Percentiles rank a stretch among this genome's conserved stretches.
These are phyloP conservation scores for Apodemus speciosus DNA, from an alignment of 2,113 vertebrate species.

Conservation along the genomic window DNA sequence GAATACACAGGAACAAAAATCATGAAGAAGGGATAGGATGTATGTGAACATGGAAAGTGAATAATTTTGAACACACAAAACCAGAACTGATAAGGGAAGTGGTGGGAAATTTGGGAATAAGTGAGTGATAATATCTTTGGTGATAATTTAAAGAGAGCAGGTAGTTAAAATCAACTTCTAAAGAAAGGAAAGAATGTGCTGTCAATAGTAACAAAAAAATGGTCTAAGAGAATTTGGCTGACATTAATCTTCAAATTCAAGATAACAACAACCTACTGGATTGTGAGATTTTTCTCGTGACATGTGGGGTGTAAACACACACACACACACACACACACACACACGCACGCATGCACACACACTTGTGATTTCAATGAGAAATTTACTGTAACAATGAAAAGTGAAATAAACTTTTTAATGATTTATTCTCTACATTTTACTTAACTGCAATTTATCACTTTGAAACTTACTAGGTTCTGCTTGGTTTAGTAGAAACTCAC, in stretches of 20 bases:
- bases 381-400: not conserved
- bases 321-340: not conserved
- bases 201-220: not conserved
- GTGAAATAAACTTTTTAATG: not conserved
- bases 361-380: not conserved
- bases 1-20: not conserved
- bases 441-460: not conserved
- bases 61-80: not conserved
- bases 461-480: not conserved
- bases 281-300: not conserved
- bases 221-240: not conserved
- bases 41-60: not conserved
- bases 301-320: too few relatives aligned
- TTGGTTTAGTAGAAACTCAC: not conserved
- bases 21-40: accelerated
- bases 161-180: not conserved
- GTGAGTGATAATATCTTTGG: not conserved
- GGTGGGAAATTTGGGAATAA: not conserved
- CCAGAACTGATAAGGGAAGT: not conserved
- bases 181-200: not conserved
- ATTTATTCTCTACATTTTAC: not conserved
- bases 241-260: not conserved
- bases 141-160: not conserved
- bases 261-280: not conserved
- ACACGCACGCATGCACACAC: not conserved